Evolutionary conservation across 1,140 invertebrate species (phyloP), one percentile per base, ranked within the genome.

Genomic region (Halictus rubicundus): DNA sequence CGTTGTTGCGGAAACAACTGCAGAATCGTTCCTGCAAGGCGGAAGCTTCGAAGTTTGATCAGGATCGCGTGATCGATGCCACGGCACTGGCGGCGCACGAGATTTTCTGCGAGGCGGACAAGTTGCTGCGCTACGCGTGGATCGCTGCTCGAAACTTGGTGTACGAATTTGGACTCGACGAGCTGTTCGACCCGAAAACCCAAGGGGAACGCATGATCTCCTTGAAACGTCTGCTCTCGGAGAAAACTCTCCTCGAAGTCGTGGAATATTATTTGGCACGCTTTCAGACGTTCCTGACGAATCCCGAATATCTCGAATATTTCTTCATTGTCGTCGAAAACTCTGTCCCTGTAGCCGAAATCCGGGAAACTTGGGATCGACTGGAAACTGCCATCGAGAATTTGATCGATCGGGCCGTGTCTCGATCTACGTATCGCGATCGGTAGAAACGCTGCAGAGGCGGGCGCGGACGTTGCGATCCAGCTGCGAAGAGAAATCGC

Each of bases 31-130:
- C 81, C 16, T 87, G 85, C n/a, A 27, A 63, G 0, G 12, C 0
- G 16, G 71, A 81, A 19, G 73, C 84, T 9, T n/a, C 49, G 2
- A n/a, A 21, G 1, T 75, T 54, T 23, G 77, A 66, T 3, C 81
- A 87, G 8, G 2, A 39, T 0, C 68, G 81, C 2, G 0, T 16
- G 0, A 12, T 49, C 0, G 74, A 68, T 19, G 21, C n/a, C 6
- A 21, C 76, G 2, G n/a, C 39, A 6, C 78, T n/a, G 6, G 16
- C 76, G 2, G n/a, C 39, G 8, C 81, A 83, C 19, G 78, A 83
- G 19, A 49, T 78, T 0, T 72, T 86, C 21, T 87, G 85, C 27
- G 85, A 87, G 16, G 0, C 68, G 3, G 78, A 57, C 1, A 86
- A 75, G 12, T 0, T 83, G 1, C 19, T 54, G 19, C 66, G 78